phyloP scores from a whole-genome alignment of 2,888 invertebrate species.

The Disparrhopalites patrizii region DNA sequence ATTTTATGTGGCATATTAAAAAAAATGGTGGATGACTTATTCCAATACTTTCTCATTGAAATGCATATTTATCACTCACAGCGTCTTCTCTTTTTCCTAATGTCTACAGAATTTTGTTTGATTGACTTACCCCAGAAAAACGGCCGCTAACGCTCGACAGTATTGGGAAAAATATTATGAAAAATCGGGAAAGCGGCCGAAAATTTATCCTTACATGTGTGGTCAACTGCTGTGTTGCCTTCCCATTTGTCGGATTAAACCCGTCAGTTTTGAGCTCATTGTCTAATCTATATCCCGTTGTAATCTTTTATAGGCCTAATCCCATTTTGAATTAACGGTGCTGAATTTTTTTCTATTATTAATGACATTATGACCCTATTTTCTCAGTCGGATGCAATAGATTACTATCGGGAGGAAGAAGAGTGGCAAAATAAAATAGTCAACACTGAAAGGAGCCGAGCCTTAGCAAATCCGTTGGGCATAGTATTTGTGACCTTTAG shows the following conservation, averaged over 20 bases:
- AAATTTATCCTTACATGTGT: slow-evolving; percentile 66
- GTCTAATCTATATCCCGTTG: too few relatives aligned
- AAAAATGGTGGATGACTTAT: too few relatives aligned
- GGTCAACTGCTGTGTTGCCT: slow-evolving; percentile 68
- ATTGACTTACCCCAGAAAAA: slow-evolving; percentile 57
- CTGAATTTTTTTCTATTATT: too few relatives aligned
- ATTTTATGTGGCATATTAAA: too few relatives aligned
- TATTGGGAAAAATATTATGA: slow-evolving; percentile 77
- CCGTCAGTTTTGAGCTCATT: too few relatives aligned
- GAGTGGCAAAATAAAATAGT: slow-evolving; percentile 68
- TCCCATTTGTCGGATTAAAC: slow-evolving; percentile 55
- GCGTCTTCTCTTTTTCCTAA: too few relatives aligned
- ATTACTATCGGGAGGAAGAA: slow-evolving; percentile 79
- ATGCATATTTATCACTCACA: neutral
- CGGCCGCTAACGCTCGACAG: slow-evolving; percentile 69
- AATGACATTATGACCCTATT: slow-evolving; percentile 4
- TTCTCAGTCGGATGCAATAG: slow-evolving; percentile 71
- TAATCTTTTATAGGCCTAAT: too few relatives aligned
- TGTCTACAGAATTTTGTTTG: too few relatives aligned
- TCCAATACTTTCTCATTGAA: neutral
- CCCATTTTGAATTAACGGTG: too few relatives aligned
- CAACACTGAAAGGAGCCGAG: slow-evolving; percentile 69
- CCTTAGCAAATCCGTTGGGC: slow-evolving; percentile 76
- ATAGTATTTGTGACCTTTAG: slow-evolving; percentile 83
- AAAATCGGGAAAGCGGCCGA: slow-evolving; percentile 64